These are phyloP conservation scores for Bergia puertoricense DNA, from an alignment of 92 coral and sea anemone species.

Conservation along the genomic window DNA sequence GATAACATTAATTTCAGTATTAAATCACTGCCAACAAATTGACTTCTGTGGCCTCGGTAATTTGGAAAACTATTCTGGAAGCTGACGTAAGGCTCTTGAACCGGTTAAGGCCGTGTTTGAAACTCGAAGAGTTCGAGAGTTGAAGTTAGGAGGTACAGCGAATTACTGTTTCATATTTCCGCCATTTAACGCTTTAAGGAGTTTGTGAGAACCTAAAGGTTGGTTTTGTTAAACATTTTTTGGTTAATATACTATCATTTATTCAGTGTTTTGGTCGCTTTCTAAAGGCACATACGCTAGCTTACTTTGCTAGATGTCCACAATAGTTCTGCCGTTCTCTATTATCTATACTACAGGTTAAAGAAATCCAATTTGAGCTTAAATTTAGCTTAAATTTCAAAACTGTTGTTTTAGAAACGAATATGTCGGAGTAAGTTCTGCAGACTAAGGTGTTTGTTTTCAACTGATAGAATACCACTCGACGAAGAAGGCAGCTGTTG, in stretches of 20 bases:
- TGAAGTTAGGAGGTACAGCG: not conserved
- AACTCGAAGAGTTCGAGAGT: not conserved
- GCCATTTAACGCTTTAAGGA: not conserved
- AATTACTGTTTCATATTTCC: not conserved
- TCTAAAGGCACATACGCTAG: not conserved
- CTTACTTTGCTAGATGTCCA: not conserved
- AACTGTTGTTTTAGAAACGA: not conserved
- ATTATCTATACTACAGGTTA: not conserved
- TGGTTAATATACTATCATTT: too few species aligned
- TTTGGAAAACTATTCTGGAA: not conserved
- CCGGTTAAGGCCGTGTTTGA: not conserved
- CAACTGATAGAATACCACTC: not conserved
- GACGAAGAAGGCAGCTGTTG: not conserved
- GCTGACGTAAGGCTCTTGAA: not conserved
- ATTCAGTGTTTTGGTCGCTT: not conserved
- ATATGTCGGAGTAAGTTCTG: not conserved
- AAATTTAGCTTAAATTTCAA: too few species aligned
- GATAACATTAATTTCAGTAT: constrained; percentile 6
- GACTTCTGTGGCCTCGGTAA: not conserved
- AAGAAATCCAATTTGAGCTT: not conserved
- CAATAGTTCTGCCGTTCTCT: not conserved
- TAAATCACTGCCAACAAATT: constrained; percentile 16
- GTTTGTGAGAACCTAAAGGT: not conserved
- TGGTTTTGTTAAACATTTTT: not conserved
- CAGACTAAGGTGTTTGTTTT: too few species aligned